Evolutionary conservation across 2,797 vertebrate species (phyloP).

Genomic region (Rachycentron canadum): DNA sequence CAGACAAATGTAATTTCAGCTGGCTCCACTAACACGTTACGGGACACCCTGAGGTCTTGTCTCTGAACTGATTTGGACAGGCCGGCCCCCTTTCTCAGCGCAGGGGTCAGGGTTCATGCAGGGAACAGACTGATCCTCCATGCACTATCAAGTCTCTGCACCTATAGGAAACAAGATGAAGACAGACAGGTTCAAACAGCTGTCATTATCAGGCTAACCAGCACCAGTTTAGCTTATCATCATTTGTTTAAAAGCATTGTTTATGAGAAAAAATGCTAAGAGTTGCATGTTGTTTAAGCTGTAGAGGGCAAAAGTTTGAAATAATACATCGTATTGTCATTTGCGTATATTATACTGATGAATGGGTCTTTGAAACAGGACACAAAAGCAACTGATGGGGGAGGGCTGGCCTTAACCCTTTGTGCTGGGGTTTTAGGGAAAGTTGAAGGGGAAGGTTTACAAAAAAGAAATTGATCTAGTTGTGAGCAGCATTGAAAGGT

Average conservation of each 20-base stretch:
- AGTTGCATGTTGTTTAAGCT: conserved; percentile 16
- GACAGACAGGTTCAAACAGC: conserved; percentile 62
- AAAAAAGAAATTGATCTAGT: conserved; percentile 54
- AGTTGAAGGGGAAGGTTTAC: conserved; percentile 62
- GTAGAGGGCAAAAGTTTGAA: conserved; percentile 64
- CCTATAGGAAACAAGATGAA: conserved; percentile 50
- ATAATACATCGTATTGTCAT: conserved; percentile 65
- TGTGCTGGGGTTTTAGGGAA: conserved; percentile 63
- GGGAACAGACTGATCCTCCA: conserved; percentile 70
- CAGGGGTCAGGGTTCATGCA: conserved; percentile 71
- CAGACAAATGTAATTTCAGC: conserved; percentile 70
- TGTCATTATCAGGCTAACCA: conserved; percentile 38
- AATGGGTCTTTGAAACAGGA: conserved; percentile 78
- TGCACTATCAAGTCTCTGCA: conserved; percentile 55
- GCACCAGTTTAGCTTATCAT: conserved; percentile 14
- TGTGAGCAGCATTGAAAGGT: conserved; percentile 28
- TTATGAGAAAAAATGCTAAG: conserved; percentile 34
- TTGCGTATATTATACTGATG: conserved; percentile 73
- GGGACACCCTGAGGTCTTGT: conserved; percentile 72
- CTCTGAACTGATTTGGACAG: conserved; percentile 67
- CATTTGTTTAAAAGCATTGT: conserved; percentile 8
- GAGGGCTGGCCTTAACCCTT: conserved; percentile 51
- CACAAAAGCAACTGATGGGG: conserved; percentile 62
- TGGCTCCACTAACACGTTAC: conserved; percentile 59
- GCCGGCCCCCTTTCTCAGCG: conserved; percentile 65